A percentile compares a stretch with the other conserved stretches of the same genome.
phyloP scores from a whole-genome alignment of 2,113 vertebrate species.

The Rhineura floridana region DNA sequence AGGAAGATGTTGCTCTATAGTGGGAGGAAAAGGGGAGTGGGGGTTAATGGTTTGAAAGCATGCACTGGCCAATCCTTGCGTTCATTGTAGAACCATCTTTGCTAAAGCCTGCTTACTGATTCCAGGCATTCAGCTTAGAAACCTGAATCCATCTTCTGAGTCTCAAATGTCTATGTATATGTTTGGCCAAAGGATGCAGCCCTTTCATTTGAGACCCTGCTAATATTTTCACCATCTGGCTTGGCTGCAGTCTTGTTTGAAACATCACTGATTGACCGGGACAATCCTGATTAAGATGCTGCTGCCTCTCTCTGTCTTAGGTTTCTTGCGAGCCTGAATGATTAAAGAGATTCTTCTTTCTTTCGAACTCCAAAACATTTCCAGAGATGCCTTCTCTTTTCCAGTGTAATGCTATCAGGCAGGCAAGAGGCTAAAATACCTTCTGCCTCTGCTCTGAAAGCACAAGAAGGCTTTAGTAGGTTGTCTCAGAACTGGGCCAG shows the following conservation, averaged over 20 bases:
- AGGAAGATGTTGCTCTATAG: neutral
- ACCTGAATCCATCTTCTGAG: neutral
- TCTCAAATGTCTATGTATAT: neutral
- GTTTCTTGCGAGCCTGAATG: conserved; percentile 73
- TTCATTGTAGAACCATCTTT: neutral
- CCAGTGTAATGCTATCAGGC: conserved; percentile 55
- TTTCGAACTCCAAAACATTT: conserved; percentile 64
- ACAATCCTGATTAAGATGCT: conserved; percentile 66
- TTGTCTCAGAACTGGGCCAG: conserved; percentile 62
- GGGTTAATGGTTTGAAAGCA: neutral
- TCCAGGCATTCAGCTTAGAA: conserved; percentile 10
- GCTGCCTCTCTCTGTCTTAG: conserved; percentile 63
- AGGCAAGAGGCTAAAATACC: conserved; percentile 62
- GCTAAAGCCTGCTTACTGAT: neutral
- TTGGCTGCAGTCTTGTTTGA: conserved; percentile 67
- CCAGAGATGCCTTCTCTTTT: conserved; percentile 52
- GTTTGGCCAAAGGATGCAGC: conserved; percentile 35
- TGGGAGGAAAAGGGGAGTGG: no score
- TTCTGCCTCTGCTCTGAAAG: conserved; percentile 65
- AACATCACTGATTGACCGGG: conserved; percentile 73
- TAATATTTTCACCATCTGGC: neutral
- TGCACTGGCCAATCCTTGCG: neutral
- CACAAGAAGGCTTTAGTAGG: conserved; percentile 59
- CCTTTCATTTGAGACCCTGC: conserved; percentile 30
- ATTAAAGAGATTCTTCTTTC: conserved; percentile 75